Base-by-base conservation (phyloP, 2,113 vertebrate species). In the Seriola dumerili region DNA sequence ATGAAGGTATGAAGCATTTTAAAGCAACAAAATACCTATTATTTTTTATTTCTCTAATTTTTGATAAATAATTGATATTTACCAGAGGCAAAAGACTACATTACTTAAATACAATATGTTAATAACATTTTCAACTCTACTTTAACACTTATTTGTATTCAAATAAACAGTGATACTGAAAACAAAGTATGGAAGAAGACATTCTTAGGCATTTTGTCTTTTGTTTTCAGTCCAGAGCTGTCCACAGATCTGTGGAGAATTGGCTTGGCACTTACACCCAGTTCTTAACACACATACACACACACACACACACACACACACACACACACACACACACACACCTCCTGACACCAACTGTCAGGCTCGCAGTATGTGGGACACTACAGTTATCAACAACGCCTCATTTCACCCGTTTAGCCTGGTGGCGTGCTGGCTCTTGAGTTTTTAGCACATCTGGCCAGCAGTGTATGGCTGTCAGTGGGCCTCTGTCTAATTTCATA, bases 401-500 rank as follows among this genome's bases (percentile, higher is more conserved):
- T 88, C 92, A 91, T 92, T 93, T 86, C 92, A 77, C 83, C 64
- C 83, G 12, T 89, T 92, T 86, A 92, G 84, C 88, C 67, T 3
- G 71, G 71, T 72, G 83, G 61, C 74, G 2, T 71, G 79, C 79
- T 89, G 87, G 72, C 74, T 84, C 62, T 0, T 0, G 59, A 52
- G 68, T 66, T 69, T 70, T 81, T 72, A 57, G 90, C 91, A 90
- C 86, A 92, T 92, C 90, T 92, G 90, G 88, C 85, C 82, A 38
- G 68, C 71, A 4, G 80, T 32, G 17, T 19, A 52, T 11, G 38
- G 67, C 84, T 80, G 88, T 81, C 89, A 82, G 69, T 23, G 62
- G 85, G 69, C 70, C 74, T 52, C 79, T 75, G 88, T 78, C 85
- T 88, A 81, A 92, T 90, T 91, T 92, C 90, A 88, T 70, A 83